Evolutionary conservation across 2,797 vertebrate species (phyloP), one percentile per base, ranked within the genome.

Genomic region (Dryobates pubescens): DNA sequence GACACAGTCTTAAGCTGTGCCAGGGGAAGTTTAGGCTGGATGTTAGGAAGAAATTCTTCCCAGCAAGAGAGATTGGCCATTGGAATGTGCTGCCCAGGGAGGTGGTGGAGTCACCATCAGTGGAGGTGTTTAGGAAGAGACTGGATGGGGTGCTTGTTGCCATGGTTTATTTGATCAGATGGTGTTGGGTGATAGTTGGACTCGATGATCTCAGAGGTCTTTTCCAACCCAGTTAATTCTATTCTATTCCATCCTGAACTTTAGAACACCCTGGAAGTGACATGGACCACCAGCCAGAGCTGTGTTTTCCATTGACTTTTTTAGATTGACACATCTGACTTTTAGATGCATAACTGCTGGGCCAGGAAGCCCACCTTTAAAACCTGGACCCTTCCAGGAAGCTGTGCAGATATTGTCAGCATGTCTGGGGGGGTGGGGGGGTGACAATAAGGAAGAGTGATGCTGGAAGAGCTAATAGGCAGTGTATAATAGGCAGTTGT

Each of bases 381-480:
- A 79, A 68, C 13, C 20, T 59, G 24, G 10, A 34, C 4, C 29
- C 11, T 71, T 67, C 72, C 49, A 71, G 58, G 54, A 26, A 38
- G 43, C 68, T 76, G 53, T 78, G 34, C 10, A 70, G 70, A 49
- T 63, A 36, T 12, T 34, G 16, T 19, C 58, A 68, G 19, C 13
- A 0, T 0, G 0, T 47, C 6, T 4, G 0, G 20, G 30, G 10
- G 4, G 23, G 36, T 0, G 20, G 30, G 10, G 4, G 23, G 36
- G 9, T 36, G 36, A 36, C 36, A 36, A 36, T 36, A 36, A 36
- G 36, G 8, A 65, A 53, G 45, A 41, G 29, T 6, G 9, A 14
- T 58, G 15, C 10, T 63, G 16, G 47, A 59, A 75, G 58, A 78
- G 10, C 26, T 72, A 34, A 58, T 8, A 30, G 12, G 14, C 57